Evolutionary conservation across 2,888 invertebrate species (phyloP).

Genomic region (Pharmacophagus antenor): DNA sequence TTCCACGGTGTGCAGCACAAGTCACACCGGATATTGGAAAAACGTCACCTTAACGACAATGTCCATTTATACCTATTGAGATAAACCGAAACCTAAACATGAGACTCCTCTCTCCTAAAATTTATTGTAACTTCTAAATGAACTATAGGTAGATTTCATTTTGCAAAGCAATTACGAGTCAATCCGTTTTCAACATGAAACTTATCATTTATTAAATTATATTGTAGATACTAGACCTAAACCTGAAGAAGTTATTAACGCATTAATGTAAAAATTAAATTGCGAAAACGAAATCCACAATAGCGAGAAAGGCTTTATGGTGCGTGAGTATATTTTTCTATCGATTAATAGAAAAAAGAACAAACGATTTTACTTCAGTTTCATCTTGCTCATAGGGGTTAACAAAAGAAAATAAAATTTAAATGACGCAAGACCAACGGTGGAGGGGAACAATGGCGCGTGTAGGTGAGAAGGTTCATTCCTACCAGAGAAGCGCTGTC

Average conservation of each 20-base stretch:
- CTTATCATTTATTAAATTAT: too few relatives aligned
- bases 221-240: too few relatives aligned
- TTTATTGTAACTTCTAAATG: not conserved
- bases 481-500: conserved; percentile 39
- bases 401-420: conserved; percentile 11
- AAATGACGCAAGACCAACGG: conserved; percentile 1
- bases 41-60: conserved; percentile 51
- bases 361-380: too few relatives aligned
- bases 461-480: conserved; percentile 1
- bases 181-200: too few relatives aligned
- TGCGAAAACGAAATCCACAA: too few relatives aligned
- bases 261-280: too few relatives aligned
- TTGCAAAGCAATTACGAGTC: too few relatives aligned
- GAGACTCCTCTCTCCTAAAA: conserved; percentile 44
- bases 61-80: conserved; percentile 64
- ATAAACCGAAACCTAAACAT: conserved; percentile 51
- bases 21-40: conserved; percentile 66
- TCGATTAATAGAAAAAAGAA: too few relatives aligned
- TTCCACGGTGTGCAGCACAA: conserved; percentile 52
- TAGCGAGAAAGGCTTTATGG: too few relatives aligned
- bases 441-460: conserved; percentile 44
- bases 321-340: too few relatives aligned
- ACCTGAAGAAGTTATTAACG: too few relatives aligned
- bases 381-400: not conserved
- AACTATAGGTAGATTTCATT: too few relatives aligned